Evolutionary conservation across 2,113 vertebrate species (phyloP).

Genomic region (Taurulus bubalis): DNA sequence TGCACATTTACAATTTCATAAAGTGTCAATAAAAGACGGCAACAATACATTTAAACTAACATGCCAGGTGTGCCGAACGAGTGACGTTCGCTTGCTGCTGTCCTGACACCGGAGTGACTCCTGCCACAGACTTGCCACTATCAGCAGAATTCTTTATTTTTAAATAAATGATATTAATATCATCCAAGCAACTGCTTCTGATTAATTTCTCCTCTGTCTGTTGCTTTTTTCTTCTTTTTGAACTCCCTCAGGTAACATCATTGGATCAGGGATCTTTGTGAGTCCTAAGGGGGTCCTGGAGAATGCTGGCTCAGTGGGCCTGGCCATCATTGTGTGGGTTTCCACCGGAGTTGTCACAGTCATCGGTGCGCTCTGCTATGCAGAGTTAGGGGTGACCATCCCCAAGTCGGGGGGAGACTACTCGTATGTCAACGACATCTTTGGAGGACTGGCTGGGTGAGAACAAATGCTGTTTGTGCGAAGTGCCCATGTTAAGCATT

Average conservation of each 20-base stretch:
- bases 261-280: conserved; percentile 90
- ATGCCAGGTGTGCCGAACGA: too few relatives aligned
- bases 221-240: background rate
- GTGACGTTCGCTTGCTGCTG: too few relatives aligned
- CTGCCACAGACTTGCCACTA: too few relatives aligned
- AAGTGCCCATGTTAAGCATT: background rate
- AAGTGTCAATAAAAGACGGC: too few relatives aligned
- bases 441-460: conserved; percentile 89
- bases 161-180: too few relatives aligned
- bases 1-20: too few relatives aligned
- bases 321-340: conserved; percentile 87
- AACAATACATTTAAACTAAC: too few relatives aligned
- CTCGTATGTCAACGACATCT: conserved; percentile 89
- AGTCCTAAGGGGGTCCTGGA: conserved; percentile 88
- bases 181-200: background rate
- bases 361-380: conserved; percentile 88
- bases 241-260: conserved; percentile 85
- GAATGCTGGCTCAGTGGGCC: conserved; percentile 86
- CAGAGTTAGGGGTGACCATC: conserved; percentile 89
- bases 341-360: conserved; percentile 86
- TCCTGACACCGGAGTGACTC: too few relatives aligned
- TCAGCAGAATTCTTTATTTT: too few relatives aligned
- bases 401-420: conserved; percentile 91
- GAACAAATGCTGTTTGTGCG: conserved; percentile 22
- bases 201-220: background rate